Conservation (phyloP, 1,140 invertebrate genomes). For the Prorops nasuta region DNA sequence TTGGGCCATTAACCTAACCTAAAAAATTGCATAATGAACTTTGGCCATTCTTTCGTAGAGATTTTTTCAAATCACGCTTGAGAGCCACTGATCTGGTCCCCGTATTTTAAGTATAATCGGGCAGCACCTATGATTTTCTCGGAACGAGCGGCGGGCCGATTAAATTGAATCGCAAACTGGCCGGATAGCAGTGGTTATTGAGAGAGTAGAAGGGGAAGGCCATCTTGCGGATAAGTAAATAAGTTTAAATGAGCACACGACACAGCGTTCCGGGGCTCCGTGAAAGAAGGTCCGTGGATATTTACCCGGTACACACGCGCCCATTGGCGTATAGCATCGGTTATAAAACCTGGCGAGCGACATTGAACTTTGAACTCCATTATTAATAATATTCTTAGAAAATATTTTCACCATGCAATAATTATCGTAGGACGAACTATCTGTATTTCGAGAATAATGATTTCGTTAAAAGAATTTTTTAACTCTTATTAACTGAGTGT, state of each 20-base stretch:
- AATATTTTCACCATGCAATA: no score
- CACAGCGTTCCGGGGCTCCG: conserved; percentile 7
- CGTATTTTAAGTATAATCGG: conserved; percentile 42
- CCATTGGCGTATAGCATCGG: no score
- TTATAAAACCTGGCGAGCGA: no score
- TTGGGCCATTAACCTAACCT: no score
- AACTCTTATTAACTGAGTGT: no score
- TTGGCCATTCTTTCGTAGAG: no score
- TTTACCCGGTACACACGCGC: conserved; percentile 10
- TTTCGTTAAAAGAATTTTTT: no score
- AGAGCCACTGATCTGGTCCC: conserved; percentile 34
- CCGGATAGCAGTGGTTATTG: conserved; percentile 6
- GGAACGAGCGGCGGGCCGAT: conserved; percentile 41
- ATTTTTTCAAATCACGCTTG: conserved; percentile 19
- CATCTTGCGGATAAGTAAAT: conserved; percentile 36
- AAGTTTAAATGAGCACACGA: conserved; percentile 35
- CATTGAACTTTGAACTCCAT: no score
- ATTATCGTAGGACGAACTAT: no score
- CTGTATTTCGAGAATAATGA: no score
- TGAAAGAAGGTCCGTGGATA: conserved; percentile 12
- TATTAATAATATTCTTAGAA: no score
- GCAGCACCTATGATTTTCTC: conserved; percentile 49
- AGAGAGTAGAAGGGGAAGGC: not conserved
- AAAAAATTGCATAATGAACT: no score
- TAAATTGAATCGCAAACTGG: conserved; percentile 47